Base-by-base conservation (phyloP, 2,888 invertebrate genomes). In the Spisula subtruncata region DNA sequence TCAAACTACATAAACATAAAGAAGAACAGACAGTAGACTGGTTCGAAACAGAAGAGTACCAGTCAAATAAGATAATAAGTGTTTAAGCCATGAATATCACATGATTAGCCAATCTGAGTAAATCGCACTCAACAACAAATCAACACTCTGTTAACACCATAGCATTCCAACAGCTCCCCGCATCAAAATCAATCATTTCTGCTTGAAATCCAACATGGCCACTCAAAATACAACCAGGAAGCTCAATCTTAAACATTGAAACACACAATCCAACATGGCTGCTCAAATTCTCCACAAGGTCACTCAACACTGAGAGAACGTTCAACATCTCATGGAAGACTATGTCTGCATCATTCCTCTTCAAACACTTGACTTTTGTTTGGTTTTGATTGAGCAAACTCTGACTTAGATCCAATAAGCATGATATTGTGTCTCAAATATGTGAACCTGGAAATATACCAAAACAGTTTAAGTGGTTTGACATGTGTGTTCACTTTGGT, bases 381-480 rank as follows among this genome's bases (percentile, higher is more conserved):
- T n/a, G 85, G 85, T 80, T 85, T 85, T 56, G 54, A 85, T 20
- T 46, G 41, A 25, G 85, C 71, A 85, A 90, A 90, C 16, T 85
- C 79, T 10, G 90, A 90, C 14, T 46, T 84, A 8, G 87, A 82
- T 51, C 90, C 90, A 18, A 90, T 71, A 18, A 90, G 54, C 56
- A 90, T 51, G 12, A 90, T 80, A 20, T 85, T 87, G 82, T 90
- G 82, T 60, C 79, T 60, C 79, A 79, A 75, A 35, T 85, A 87
- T 25, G 86, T 87, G 6, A 90, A 85, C 51, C 90, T 90, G 87
- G 60, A 90, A 90, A 48, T 25, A 20, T 71, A 79, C 71, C 12
- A 51, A 79, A 83, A 83, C 4, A 46, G 10, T 66, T 60, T 1
- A n/a, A 20, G 14, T 25, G 10, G 8, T 25, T n/a, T 18, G 1